A percentile compares a stretch with the other conserved stretches of the same genome.
Conservation (phyloP, 2,113 vertebrate genomes). For the Martes martes region DNA sequence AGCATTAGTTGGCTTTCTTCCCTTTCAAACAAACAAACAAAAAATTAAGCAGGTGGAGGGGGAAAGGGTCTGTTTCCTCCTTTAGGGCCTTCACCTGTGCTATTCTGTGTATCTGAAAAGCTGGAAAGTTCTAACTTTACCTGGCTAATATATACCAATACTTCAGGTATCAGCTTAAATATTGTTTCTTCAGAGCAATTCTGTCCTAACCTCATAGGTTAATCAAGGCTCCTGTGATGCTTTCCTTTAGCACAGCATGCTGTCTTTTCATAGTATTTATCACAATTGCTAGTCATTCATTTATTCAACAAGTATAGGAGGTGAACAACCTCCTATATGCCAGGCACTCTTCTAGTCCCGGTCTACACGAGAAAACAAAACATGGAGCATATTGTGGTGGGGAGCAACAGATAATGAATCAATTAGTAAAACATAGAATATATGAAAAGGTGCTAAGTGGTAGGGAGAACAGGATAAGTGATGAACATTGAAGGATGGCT, state of each 20-base stretch:
- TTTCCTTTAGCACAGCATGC: neutral
- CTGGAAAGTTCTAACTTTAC: neutral
- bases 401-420: neutral
- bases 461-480: neutral
- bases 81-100: neutral
- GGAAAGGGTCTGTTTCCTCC: too few species aligned
- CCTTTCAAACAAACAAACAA: neutral
- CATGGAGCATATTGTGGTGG: neutral
- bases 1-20: neutral
- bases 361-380: neutral
- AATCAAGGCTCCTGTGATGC: neutral
- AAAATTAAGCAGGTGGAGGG: too few species aligned
- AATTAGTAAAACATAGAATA: neutral
- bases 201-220: neutral
- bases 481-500: neutral
- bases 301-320: neutral
- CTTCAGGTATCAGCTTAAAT: neutral
- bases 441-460: neutral
- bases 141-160: neutral
- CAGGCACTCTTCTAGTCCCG: neutral
- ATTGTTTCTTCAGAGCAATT: neutral
- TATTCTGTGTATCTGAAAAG: neutral
- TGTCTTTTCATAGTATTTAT: neutral
- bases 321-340: neutral
- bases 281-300: neutral